Base-by-base conservation (phyloP, 2,888 invertebrate species). In the Troides oblongomaculatus region DNA sequence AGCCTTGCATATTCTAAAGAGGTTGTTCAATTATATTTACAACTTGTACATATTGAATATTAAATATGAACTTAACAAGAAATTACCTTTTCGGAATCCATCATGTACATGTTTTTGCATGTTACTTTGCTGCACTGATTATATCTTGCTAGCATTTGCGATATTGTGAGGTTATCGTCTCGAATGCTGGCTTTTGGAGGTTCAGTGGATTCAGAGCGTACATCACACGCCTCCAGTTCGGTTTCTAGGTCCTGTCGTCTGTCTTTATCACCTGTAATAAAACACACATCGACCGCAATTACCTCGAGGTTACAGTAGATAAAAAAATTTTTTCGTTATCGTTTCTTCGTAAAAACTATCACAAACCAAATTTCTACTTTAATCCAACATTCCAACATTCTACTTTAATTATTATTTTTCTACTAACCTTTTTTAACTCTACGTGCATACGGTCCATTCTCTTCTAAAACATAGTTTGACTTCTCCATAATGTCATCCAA, bases 401-500 rank as follows among this genome's bases (percentile, higher is more conserved):
- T 53, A n/a, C 53, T 53, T 53, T 1, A 53, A n/a, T 23, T 23
- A 58, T 23, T 23, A 58, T 23, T 2, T 53, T 21, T 56, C 7
- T 68, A 57, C 64, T 84, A 90, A 81, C 94, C 94, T 84, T 94
- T 95, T 77, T 94, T 94, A 1, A 96, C 89, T 85, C 93, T 95
- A 60, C 96, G 92, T 1, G 95, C 93, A 78, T 92, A 95, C 14
- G 92, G 93, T 12, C 93, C 91, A 74, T 93, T 92, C 81, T 93
- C 92, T 81, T 93, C 93, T 70, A 93, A 74, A 39, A 92, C 87
- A 74, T 90, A 93, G 71, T 89, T 82, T 0, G 90, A 87, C 57
- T 88, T 84, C 76, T 97, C 96, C 77, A 97, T 86, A 59, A 97
- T 94, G 78, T 97, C 97, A 87, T 98, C 97, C 60, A 98, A 89